These are phyloP conservation scores for Brachionus calyciflorus DNA, from an alignment of 1,140 invertebrate genomes.

Conservation along the genomic window DNA sequence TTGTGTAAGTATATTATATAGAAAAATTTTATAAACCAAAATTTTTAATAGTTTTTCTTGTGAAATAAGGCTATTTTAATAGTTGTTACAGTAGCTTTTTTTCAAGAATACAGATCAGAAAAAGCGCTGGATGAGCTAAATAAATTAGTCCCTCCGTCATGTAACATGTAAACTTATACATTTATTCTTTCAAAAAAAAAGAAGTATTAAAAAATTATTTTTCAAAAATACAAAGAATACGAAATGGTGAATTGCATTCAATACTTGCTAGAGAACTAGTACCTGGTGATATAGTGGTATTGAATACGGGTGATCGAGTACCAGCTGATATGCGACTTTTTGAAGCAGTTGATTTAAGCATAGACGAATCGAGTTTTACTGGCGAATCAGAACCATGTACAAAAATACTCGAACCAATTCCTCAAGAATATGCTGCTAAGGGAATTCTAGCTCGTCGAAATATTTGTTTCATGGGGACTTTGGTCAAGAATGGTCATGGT, in stretches of 20 bases:
- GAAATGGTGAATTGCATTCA: conserved; percentile 80
- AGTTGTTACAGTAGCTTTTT: conserved; percentile 97
- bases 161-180: conserved; percentile 59
- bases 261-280: conserved; percentile 91
- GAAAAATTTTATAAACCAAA: neutral
- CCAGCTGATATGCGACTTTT: conserved; percentile 90
- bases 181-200: neutral
- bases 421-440: neutral
- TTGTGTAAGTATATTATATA: conserved; percentile 68
- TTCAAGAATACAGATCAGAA: conserved; percentile 97
- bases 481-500: conserved; percentile 88
- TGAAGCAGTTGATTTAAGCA: conserved; percentile 78
- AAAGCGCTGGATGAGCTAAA: conserved; percentile 98
- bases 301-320: conserved; percentile 90
- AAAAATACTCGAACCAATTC: conserved; percentile 56
- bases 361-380: conserved; percentile 98
- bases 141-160: conserved; percentile 81
- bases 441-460: conserved; percentile 62
- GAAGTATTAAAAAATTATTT: neutral
- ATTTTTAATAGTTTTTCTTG: too few relatives aligned
- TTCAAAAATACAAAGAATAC: conserved; percentile 59
- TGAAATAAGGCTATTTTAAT: conserved; percentile 87
- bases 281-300: conserved; percentile 90
- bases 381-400: conserved; percentile 72
- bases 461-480: conserved; percentile 96